Conservation (phyloP, 2,113 vertebrate genomes). For the Psittacus erithacus region DNA sequence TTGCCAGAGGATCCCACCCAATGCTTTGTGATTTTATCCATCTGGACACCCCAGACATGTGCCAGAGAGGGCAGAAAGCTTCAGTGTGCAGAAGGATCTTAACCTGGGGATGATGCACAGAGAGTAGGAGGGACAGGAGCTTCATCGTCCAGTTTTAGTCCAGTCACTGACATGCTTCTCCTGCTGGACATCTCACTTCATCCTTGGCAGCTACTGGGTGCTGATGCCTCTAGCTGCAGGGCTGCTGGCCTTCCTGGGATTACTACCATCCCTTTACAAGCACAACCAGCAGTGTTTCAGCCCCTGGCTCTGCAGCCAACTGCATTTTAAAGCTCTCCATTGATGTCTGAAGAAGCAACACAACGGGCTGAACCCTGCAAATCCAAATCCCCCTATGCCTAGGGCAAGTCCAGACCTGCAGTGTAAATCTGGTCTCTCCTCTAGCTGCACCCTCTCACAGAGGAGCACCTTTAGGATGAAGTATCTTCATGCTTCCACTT, state of each 20-base stretch:
- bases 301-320: neutral
- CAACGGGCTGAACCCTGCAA: neutral
- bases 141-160: neutral
- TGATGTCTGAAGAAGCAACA: neutral
- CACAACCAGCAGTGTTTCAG: rapidly evolving
- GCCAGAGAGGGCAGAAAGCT: neutral
- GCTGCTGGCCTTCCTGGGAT: neutral
- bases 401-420: neutral
- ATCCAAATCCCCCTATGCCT: neutral
- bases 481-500: neutral
- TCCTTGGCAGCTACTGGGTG: neutral
- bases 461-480: neutral
- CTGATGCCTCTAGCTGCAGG: neutral
- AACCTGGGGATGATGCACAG: neutral
- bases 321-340: neutral
- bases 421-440: too few relatives aligned
- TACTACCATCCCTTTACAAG: neutral
- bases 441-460: neutral
- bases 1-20: neutral
- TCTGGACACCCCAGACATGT: neutral
- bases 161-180: neutral
- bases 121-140: neutral
- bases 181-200: neutral
- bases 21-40: neutral
- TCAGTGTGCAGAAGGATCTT: neutral